Percentiles rank a stretch among this genome's conserved stretches.
phyloP scores from a whole-genome alignment of 1,140 invertebrate genomes.

The Akabosia matsudoensis region DNA sequence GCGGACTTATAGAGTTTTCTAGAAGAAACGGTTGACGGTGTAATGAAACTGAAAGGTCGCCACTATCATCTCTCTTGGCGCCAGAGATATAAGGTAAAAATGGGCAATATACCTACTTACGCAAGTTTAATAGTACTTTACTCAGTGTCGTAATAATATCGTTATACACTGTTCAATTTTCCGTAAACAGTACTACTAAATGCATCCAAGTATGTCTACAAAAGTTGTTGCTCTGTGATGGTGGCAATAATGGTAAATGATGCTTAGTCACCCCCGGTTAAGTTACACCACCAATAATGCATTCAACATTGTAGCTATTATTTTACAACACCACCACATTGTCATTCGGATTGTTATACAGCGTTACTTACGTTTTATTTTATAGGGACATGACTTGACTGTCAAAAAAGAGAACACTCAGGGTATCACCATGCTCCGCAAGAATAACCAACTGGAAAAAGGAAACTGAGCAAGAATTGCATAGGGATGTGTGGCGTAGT shows the following conservation, averaged over 20 bases:
- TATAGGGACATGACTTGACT: background rate
- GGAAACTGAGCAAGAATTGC: too few species aligned
- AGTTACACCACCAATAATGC: background rate
- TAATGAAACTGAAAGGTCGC: constrained; percentile 13
- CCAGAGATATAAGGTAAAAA: constrained; percentile 4
- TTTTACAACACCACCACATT: background rate
- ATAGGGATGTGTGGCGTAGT: too few species aligned
- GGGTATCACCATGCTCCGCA: too few species aligned
- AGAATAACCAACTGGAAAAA: too few species aligned
- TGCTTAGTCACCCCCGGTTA: background rate
- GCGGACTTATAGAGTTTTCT: too few species aligned
- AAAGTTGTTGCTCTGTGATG: background rate
- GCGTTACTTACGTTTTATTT: background rate
- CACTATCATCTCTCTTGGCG: constrained; percentile 5
- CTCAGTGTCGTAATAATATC: background rate
- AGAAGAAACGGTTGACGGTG: background rate
- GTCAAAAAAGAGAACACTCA: too few species aligned
- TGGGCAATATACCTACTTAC: constrained; percentile 8
- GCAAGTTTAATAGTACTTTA: background rate
- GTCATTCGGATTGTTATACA: background rate
- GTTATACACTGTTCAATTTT: too few species aligned
- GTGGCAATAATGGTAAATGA: constrained; percentile 14
- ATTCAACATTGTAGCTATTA: constrained; percentile 6
- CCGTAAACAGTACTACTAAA: too few species aligned
- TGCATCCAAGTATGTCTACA: too few species aligned